Percentiles rank a stretch among this genome's conserved stretches.
These are phyloP conservation scores for Drosophila azteca DNA, from an alignment of 1,140 invertebrate genomes.

Conservation along the genomic window DNA sequence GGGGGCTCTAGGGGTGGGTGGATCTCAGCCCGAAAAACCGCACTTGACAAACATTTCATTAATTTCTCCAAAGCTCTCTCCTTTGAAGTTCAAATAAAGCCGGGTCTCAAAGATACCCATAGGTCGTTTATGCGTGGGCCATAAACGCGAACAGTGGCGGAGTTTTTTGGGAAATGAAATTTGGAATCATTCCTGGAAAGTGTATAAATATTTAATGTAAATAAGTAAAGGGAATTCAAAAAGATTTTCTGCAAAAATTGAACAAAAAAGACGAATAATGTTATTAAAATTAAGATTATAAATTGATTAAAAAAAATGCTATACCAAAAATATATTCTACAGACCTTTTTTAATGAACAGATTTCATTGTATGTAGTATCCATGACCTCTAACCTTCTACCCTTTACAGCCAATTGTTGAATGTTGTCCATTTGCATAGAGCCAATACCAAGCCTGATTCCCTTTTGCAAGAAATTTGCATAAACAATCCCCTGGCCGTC, in stretches of 20 bases:
- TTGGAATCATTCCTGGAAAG: too few species aligned
- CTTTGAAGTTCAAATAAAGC: constrained; percentile 50
- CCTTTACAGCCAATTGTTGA: constrained; percentile 48
- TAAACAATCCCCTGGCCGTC: constrained; percentile 31
- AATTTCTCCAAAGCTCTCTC: constrained; percentile 42
- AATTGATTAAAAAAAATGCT: too few species aligned
- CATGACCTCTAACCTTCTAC: neutral
- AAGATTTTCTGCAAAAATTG: too few species aligned
- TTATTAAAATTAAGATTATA: too few species aligned
- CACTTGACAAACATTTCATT: constrained; percentile 69
- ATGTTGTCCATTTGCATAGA: constrained; percentile 18
- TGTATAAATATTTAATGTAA: too few species aligned
- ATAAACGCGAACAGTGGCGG: neutral
- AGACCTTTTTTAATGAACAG: too few species aligned
- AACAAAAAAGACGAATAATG: too few species aligned
- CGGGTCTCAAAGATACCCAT: constrained; percentile 21
- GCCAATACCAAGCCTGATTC: constrained; percentile 3
- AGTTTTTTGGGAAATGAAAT: too few species aligned
- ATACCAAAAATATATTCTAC: too few species aligned
- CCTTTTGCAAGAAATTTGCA: constrained; percentile 28
- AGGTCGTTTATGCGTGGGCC: constrained; percentile 41
- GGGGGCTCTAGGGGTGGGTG: neutral
- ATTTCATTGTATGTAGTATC: too few species aligned
- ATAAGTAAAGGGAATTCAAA: too few species aligned
- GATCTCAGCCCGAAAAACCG: constrained; percentile 38